Evolutionary conservation across 2,888 invertebrate species (phyloP), one percentile per base, ranked within the genome.

Genomic region (Pelosia muscerda): DNA sequence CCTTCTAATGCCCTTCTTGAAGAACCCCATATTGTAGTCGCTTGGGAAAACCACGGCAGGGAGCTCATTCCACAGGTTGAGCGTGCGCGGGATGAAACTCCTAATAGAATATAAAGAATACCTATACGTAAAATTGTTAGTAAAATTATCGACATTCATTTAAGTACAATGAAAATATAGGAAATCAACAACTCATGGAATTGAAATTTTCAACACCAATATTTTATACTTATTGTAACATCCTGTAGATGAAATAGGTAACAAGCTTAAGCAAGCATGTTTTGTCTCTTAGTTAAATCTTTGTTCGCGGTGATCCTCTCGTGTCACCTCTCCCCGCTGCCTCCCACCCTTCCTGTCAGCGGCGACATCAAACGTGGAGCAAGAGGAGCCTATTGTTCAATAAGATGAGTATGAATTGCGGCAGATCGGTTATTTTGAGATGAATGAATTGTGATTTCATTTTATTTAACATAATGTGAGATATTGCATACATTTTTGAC

Each of bases 261-360:
- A 88, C 85, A 83, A 86, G 79, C 84, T 85, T 87, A 87, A 89
- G 88, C 87, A 88, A 90, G 91, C 91, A 84, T 92, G 92, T 92
- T 92, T 92, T 91, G 92, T 92, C 89, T 90, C 88, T 85, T 84
- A 88, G 89, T 90, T 88, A 86, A 89, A 90, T 91, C 92, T 89
- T 92, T 90, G 92, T 89, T 89, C 86, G 86, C 84, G 86, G 87
- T 87, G 84, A 86, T 82, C 86, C 84, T 79, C 83, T 81, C 81
- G 84, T 75, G 75, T 69, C 71, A 68, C 79, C 73, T 71, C 73
- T 65, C 64, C 72, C 71, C 68, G n/a, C 23, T 28, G 66, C 49
- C 42, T 62, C 59, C 49, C 63, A 71, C 75, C 75, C 75, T 82
- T 84, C 86, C 85, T 84, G 87, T 84, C 87, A 87, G 84, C 84